Conservation (phyloP, 2,888 invertebrate species). For the Hermaeophaga mercurialis region DNA sequence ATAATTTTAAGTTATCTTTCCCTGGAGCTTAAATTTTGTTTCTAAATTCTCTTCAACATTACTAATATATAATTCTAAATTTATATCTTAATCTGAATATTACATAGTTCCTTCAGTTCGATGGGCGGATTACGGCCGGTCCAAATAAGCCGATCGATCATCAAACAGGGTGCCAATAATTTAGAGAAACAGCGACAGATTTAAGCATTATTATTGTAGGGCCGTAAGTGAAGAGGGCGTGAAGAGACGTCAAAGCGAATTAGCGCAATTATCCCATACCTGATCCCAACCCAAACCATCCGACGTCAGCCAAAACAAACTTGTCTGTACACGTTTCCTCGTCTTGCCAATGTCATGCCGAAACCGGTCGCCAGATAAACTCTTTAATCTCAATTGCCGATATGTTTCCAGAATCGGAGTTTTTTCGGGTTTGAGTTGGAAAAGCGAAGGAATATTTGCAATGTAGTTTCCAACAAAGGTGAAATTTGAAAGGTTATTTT, state of each 20-base stretch:
- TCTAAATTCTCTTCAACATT: no score
- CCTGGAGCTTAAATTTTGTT: no score
- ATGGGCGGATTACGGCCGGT: no score
- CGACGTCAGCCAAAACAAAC: constrained; percentile 17
- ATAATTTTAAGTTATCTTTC: no score
- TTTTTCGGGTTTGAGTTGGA: neutral
- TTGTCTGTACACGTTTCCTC: neutral
- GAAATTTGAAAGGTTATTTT: no score
- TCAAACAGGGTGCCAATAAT: neutral
- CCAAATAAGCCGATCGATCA: neutral
- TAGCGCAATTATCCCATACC: constrained; percentile 30
- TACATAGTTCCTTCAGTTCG: no score
- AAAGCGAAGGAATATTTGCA: no score
- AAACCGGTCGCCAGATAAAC: constrained; percentile 15
- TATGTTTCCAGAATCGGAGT: constrained; percentile 6
- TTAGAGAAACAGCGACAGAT: neutral
- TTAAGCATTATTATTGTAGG: constrained; percentile 18
- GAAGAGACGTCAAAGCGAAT: constrained; percentile 22
- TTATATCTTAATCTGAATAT: no score
- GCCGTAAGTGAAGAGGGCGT: neutral
- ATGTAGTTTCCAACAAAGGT: no score
- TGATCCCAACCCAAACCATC: constrained; percentile 19
- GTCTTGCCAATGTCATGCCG: neutral
- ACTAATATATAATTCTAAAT: no score
- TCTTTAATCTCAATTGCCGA: constrained; percentile 23